Percentiles rank a stretch among this genome's conserved stretches.
Conservation (phyloP, 2,888 invertebrate species). For the Elysia crispata region DNA sequence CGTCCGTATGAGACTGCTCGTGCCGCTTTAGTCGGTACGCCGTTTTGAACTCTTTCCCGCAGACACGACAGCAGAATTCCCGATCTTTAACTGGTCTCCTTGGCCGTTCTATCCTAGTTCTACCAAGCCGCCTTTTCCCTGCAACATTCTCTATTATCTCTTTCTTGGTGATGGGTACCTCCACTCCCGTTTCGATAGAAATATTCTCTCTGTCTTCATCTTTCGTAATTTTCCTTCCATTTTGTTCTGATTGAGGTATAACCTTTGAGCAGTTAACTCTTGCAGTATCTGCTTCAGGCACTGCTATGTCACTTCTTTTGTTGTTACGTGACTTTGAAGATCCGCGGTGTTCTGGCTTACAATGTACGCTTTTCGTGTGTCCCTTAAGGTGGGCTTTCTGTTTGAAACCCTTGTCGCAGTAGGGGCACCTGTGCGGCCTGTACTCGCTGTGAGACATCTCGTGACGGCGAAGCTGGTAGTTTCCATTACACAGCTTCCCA, state of each 20-base stretch:
- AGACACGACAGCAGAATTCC: slow-evolving; percentile 47
- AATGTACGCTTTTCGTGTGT: slow-evolving; percentile 35
- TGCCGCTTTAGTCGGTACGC: slow-evolving; percentile 46
- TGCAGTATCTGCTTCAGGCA: too few species aligned
- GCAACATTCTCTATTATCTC: not conserved
- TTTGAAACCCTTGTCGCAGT: slow-evolving; percentile 51
- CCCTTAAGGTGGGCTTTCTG: slow-evolving; percentile 50
- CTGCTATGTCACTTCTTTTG: too few species aligned
- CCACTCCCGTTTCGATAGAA: not conserved
- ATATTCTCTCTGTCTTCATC: too few species aligned
- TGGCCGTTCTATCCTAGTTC: slow-evolving; percentile 5
- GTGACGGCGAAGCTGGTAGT: slow-evolving; percentile 50
- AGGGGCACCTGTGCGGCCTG: slow-evolving; percentile 45
- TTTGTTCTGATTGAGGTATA: too few species aligned
- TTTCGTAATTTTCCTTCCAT: too few species aligned
- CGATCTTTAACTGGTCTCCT: slow-evolving; percentile 45
- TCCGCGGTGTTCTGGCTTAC: too few species aligned
- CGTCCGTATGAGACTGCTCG: slow-evolving; percentile 49
- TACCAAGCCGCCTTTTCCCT: too few species aligned
- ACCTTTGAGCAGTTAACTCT: too few species aligned
- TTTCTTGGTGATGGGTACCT: not conserved
- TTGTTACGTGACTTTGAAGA: too few species aligned
- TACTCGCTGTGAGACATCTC: slow-evolving; percentile 49
- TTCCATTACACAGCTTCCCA: slow-evolving; percentile 35
- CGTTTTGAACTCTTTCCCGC: slow-evolving; percentile 43